Conservation (phyloP, 2,888 invertebrate genomes). For the Aleiodes alternator region DNA sequence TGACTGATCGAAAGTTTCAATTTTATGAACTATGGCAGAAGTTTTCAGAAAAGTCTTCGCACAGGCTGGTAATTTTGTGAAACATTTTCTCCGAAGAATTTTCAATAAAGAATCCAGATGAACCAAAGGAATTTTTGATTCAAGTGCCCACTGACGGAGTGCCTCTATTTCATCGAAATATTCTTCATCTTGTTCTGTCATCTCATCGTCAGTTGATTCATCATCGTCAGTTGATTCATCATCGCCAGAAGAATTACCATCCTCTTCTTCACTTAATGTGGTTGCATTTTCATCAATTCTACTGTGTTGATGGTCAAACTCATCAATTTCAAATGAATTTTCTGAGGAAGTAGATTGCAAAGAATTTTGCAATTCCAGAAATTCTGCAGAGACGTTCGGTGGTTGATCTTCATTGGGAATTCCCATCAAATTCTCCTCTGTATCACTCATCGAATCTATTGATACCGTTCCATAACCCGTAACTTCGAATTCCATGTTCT, state of each 20-base stretch:
- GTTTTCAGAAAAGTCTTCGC: constrained; percentile 49
- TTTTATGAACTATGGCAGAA: constrained; percentile 27
- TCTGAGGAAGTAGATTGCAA: too few relatives aligned
- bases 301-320: too few relatives aligned
- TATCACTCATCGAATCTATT: too few relatives aligned
- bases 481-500: too few relatives aligned
- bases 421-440: too few relatives aligned
- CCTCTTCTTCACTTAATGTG: constrained; percentile 20
- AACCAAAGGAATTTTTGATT: constrained; percentile 39
- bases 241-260: not conserved
- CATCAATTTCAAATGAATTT: too few relatives aligned
- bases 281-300: not conserved
- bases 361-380: too few relatives aligned
- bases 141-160: constrained; percentile 42
- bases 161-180: not conserved
- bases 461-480: too few relatives aligned
- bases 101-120: constrained; percentile 44
- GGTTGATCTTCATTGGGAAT: too few relatives aligned
- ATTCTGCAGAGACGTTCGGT: too few relatives aligned
- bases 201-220: too few relatives aligned
- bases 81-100: constrained; percentile 39
- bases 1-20: constrained; percentile 18
- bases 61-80: constrained; percentile 47
- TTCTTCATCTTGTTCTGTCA: not conserved
- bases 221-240: too few relatives aligned